Evolutionary conservation across 1,140 invertebrate species (phyloP).

Genomic region (Diabrotica undecimpunctata): DNA sequence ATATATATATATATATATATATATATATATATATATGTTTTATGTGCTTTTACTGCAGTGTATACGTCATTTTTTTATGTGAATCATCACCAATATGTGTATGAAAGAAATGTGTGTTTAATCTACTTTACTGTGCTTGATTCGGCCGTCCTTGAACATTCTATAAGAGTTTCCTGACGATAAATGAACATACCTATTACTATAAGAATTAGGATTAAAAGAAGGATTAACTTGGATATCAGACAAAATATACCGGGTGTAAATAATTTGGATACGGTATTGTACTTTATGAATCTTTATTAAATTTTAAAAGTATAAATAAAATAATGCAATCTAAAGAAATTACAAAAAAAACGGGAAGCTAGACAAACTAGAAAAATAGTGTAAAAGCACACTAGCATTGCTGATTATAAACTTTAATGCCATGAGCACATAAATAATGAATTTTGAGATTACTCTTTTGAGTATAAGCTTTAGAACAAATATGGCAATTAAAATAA

Average conservation of each 20-base stretch:
- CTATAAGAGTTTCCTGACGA: too few species aligned
- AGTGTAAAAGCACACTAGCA: neutral
- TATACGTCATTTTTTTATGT: too few species aligned
- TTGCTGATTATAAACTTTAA: neutral
- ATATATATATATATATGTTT: too few species aligned
- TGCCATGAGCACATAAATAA: conserved; percentile 35
- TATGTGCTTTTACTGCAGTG: too few species aligned
- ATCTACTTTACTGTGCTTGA: too few species aligned
- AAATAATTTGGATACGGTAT: neutral
- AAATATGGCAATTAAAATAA: conserved; percentile 37
- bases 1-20: too few species aligned
- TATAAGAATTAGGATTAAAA: too few species aligned
- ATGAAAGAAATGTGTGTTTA: too few species aligned
- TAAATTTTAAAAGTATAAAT: neutral
- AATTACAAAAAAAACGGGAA: neutral
- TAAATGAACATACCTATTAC: too few species aligned
- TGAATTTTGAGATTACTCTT: conserved; percentile 40
- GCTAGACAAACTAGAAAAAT: neutral
- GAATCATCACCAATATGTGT: too few species aligned
- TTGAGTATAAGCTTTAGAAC: conserved; percentile 42
- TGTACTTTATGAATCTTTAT: neutral
- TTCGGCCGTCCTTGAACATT: too few species aligned
- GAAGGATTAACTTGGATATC: too few species aligned
- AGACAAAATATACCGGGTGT: neutral
- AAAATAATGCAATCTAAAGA: neutral